Conservation (phyloP, 1,140 invertebrate species). For the Chrysoperla carnea region DNA sequence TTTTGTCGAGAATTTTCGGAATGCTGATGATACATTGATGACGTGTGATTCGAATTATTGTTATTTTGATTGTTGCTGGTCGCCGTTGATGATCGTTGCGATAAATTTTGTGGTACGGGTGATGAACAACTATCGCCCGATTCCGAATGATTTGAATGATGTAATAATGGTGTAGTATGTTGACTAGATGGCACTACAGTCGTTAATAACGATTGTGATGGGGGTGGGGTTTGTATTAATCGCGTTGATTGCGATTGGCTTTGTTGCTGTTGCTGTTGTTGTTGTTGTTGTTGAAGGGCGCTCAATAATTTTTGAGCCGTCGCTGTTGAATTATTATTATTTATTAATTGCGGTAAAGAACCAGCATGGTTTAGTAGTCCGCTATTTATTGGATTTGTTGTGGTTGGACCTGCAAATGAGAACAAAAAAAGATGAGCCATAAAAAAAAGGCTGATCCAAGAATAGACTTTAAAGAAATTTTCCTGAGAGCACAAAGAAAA, state of each 20-base stretch:
- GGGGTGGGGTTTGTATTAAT: neutral
- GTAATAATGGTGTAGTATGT: neutral
- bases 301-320: constrained; percentile 43
- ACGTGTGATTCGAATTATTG: constrained; percentile 10
- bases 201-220: neutral
- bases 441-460: too few species aligned
- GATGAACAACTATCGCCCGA: too few species aligned
- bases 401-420: constrained; percentile 26
- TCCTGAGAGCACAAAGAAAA: too few species aligned
- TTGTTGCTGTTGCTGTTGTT: neutral
- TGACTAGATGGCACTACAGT: neutral
- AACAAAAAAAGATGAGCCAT: too few species aligned
- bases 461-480: too few species aligned
- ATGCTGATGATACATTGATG: constrained; percentile 14
- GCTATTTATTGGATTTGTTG: constrained; percentile 19
- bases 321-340: constrained; percentile 32
- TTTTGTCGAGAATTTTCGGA: constrained; percentile 9
- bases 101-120: neutral
- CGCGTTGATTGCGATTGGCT: neutral
- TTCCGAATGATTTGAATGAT: neutral
- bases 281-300: constrained; percentile 39
- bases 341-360: constrained; percentile 44
- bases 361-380: constrained; percentile 36
- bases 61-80: constrained; percentile 9
- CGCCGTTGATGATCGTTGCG: constrained; percentile 2